phyloP scores from a whole-genome alignment of 2,888 invertebrate genomes.

The Hyposoter didymator region DNA sequence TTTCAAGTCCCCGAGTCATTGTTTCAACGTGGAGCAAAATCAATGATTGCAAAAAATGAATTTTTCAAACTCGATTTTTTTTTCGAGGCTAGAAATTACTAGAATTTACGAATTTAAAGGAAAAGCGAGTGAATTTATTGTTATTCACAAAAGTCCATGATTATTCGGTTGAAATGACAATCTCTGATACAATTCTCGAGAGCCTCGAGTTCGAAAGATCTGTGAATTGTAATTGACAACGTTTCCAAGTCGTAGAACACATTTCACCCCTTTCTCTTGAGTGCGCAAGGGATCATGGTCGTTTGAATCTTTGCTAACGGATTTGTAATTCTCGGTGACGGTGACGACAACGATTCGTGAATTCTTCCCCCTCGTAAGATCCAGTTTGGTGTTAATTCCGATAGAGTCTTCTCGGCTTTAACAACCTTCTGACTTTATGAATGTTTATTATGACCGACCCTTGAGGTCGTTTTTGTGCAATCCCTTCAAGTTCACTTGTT shows the following conservation, averaged over 20 bases:
- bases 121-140: neutral
- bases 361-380: slow-evolving; percentile 29
- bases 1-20: neutral
- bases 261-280: slow-evolving; percentile 34
- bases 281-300: slow-evolving; percentile 53
- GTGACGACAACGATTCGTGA: slow-evolving; percentile 35
- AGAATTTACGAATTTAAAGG: neutral
- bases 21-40: neutral
- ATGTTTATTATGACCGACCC: slow-evolving; percentile 82
- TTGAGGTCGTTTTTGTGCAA: slow-evolving; percentile 52
- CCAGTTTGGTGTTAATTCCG: slow-evolving; percentile 64
- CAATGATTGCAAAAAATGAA: neutral
- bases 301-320: slow-evolving; percentile 48
- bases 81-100: neutral
- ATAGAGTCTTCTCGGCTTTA: slow-evolving; percentile 71
- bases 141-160: neutral
- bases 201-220: slow-evolving; percentile 32
- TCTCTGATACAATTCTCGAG: neutral
- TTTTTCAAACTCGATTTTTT: neutral
- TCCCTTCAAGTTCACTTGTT: neutral
- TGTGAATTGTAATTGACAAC: slow-evolving; percentile 45
- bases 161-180: neutral
- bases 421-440: slow-evolving; percentile 82
- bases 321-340: slow-evolving; percentile 44
- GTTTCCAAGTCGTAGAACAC: slow-evolving; percentile 38